These are phyloP conservation scores for Adoxophyes honmai DNA, from an alignment of 1,140 invertebrate genomes.

Conservation along the genomic window DNA sequence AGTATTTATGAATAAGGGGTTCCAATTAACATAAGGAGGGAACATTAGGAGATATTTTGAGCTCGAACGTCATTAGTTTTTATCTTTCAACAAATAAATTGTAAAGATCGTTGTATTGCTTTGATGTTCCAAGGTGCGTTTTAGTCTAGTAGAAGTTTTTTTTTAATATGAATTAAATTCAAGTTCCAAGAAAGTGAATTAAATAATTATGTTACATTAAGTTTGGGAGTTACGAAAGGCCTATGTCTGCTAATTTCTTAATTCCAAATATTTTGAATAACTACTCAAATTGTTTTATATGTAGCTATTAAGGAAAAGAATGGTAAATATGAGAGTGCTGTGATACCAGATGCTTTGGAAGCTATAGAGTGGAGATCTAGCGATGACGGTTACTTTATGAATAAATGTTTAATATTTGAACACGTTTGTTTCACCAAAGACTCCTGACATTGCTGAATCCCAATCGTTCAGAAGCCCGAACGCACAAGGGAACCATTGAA, in stretches of 20 bases:
- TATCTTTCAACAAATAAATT: no score
- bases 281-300: slow-evolving; percentile 32
- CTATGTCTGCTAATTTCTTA: neutral
- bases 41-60: no score
- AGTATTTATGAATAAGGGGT: no score
- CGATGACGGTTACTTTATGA: slow-evolving; percentile 27
- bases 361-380: slow-evolving; percentile 36
- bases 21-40: no score
- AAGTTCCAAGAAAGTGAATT: no score
- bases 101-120: no score
- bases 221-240: no score
- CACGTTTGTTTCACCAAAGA: neutral
- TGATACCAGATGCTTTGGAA: slow-evolving; percentile 60
- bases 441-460: neutral
- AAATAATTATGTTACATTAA: no score
- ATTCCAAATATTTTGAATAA: neutral
- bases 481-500: slow-evolving; percentile 12
- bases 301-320: slow-evolving; percentile 55
- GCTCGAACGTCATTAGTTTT: no score
- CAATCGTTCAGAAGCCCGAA: slow-evolving; percentile 15
- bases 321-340: slow-evolving; percentile 56
- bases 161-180: no score
- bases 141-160: no score
- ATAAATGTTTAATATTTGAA: neutral
- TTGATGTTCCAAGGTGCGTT: no score